Conservation (phyloP, 2,888 invertebrate genomes). For the Caenorhabditis macrosperma region DNA sequence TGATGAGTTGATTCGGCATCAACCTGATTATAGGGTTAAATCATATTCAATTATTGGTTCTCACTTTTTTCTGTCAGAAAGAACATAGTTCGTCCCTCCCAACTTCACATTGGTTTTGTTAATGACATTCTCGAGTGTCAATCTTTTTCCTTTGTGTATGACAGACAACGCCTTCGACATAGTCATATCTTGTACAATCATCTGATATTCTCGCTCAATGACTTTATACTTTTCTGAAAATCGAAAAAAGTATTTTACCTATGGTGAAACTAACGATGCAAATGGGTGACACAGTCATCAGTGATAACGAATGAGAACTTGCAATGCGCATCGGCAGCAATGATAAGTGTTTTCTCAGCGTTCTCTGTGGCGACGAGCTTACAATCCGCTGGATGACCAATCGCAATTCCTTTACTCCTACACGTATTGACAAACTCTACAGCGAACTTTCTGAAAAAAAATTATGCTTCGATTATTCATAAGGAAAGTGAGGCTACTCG, state of each 20-base stretch:
- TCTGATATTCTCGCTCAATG: background rate
- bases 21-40: background rate
- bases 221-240: constrained; percentile 7
- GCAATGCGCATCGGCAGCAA: constrained; percentile 9
- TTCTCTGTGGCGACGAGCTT: background rate
- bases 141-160: constrained; percentile 34
- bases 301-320: constrained; percentile 41
- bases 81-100: constrained; percentile 69
- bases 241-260: too few relatives aligned
- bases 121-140: constrained; percentile 71
- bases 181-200: constrained; percentile 19
- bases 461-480: background rate
- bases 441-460: constrained; percentile 10
- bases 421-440: background rate
- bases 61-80: background rate
- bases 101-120: constrained; percentile 69
- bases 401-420: background rate
- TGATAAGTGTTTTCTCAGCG: background rate
- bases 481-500: background rate
- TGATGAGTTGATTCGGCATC: constrained; percentile 5
- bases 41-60: constrained; percentile 6
- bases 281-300: constrained; percentile 29
- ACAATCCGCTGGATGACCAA: constrained; percentile 7
- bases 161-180: constrained; percentile 8
- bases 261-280: constrained; percentile 40